Conservation (phyloP, 2,797 vertebrate genomes). For the Pangasius djambal region DNA sequence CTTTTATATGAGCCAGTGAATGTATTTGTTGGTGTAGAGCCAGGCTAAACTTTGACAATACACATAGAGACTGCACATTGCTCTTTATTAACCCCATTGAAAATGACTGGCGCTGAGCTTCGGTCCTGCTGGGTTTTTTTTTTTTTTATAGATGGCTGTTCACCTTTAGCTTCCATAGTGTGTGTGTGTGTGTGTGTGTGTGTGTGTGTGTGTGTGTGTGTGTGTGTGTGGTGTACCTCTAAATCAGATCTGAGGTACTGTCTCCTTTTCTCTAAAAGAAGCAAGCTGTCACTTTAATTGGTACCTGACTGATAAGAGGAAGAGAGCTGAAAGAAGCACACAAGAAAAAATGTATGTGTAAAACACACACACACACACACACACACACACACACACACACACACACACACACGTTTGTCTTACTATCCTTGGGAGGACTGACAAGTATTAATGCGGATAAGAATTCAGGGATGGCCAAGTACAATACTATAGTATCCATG, state of each 20-base stretch:
- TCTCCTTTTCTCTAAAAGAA: constrained; percentile 15
- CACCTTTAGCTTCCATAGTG: constrained; percentile 10
- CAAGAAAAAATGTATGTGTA: neutral
- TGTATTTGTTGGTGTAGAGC: neutral
- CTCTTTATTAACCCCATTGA: neutral
- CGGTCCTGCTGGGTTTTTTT: neutral
- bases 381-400: neutral
- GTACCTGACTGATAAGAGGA: constrained; percentile 24
- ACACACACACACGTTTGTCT: neutral
- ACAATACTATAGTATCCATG: neutral
- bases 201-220: neutral
- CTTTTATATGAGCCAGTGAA: neutral
- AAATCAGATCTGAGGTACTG: constrained; percentile 32
- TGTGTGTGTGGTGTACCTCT: neutral
- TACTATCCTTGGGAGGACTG: neutral
- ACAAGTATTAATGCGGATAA: neutral
- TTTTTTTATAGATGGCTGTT: constrained; percentile 30
- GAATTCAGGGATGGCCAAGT: neutral
- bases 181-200: constrained; percentile 13
- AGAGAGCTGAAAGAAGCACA: constrained; percentile 23
- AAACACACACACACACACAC: neutral
- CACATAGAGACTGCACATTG: neutral
- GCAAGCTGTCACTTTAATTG: constrained; percentile 47
- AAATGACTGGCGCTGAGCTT: neutral
- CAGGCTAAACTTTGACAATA: neutral